Evolutionary conservation across 2,113 vertebrate species (phyloP).

Genomic region (Gambusia affinis): DNA sequence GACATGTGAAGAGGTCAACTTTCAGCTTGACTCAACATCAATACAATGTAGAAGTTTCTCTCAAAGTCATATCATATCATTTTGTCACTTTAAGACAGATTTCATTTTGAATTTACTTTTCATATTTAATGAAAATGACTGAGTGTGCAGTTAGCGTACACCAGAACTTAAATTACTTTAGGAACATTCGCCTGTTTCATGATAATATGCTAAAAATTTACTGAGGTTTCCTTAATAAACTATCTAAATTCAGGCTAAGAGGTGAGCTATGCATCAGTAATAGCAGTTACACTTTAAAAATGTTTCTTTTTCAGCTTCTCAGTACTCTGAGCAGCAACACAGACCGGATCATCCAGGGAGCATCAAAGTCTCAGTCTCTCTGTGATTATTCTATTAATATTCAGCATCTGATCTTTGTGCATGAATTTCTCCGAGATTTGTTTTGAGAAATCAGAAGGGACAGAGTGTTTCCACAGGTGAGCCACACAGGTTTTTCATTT

Average conservation of each 20-base stretch:
- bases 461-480: background rate
- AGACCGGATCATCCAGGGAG: background rate
- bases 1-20: no score
- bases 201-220: no score
- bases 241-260: background rate
- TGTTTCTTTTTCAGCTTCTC: background rate
- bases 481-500: background rate
- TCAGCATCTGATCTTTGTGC: background rate
- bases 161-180: no score
- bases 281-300: background rate
- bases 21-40: no score
- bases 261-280: background rate
- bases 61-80: background rate
- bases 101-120: background rate
- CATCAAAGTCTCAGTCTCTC: background rate
- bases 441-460: constrained; percentile 1
- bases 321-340: background rate
- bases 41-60: no score
- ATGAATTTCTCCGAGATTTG: background rate
- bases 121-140: background rate
- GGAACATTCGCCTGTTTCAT: no score
- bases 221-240: no score
- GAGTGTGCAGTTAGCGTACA: background rate
- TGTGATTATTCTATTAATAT: constrained; percentile 10
- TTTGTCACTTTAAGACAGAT: no score